These are phyloP conservation scores for Nesidiocoris tenuis DNA, from an alignment of 2,888 invertebrate genomes.

Conservation along the genomic window DNA sequence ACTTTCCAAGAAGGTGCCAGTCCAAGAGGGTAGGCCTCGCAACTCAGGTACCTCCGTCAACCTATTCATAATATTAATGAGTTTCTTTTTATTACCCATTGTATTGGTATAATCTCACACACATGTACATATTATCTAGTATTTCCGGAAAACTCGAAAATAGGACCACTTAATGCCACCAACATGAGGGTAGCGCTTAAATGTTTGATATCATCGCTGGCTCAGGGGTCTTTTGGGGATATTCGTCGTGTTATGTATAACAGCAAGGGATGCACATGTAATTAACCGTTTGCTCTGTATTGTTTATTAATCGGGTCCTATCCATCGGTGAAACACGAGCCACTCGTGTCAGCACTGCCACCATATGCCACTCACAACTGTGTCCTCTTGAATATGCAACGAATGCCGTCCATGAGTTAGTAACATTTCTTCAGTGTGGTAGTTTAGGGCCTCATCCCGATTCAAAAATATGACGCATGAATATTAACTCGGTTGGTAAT, in stretches of 20 bases:
- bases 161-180: not conserved
- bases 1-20: too few relatives aligned
- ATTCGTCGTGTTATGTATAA: not conserved
- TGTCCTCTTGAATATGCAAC: conserved; percentile 37
- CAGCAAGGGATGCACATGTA: conserved; percentile 16
- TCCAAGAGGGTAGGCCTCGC: too few relatives aligned
- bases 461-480: conserved; percentile 34
- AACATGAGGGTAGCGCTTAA: not conserved
- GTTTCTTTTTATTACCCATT: too few relatives aligned
- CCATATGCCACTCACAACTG: conserved; percentile 36
- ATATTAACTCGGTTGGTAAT: conserved; percentile 22
- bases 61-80: too few relatives aligned
- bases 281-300: conserved; percentile 39
- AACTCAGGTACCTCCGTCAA: too few relatives aligned
- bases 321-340: conserved; percentile 41
- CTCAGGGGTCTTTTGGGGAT: not conserved
- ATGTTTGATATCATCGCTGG: conserved; percentile 31
- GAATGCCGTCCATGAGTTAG: not conserved
- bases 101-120: not conserved
- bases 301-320: conserved; percentile 38
- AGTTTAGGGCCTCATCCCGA: conserved; percentile 26
- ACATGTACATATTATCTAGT: too few relatives aligned
- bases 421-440: not conserved
- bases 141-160: not conserved
- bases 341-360: conserved; percentile 29